phyloP scores from a whole-genome alignment of 2,888 invertebrate genomes.

The Hypercompe scribonia region DNA sequence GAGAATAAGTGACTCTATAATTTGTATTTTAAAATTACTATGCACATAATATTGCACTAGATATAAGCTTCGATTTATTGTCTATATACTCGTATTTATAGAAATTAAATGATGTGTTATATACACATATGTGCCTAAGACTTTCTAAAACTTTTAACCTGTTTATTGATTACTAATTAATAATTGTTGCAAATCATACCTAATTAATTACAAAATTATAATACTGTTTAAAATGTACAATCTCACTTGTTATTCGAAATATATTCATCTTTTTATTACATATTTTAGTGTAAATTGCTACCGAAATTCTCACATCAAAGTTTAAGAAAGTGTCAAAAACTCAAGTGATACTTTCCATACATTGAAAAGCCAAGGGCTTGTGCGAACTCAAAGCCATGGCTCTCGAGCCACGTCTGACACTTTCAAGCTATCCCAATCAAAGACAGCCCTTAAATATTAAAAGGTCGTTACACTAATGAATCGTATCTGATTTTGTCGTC shows the following conservation, averaged over 20 bases:
- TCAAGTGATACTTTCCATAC: constrained; percentile 55
- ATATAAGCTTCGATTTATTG: no score
- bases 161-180: no score
- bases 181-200: no score
- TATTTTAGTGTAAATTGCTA: constrained; percentile 8
- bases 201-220: no score
- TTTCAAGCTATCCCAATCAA: constrained; percentile 81
- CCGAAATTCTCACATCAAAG: constrained; percentile 41
- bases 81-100: no score
- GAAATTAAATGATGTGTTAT: not conserved
- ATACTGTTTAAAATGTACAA: not conserved
- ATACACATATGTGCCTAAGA: not conserved
- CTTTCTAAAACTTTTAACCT: not conserved
- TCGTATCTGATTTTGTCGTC: constrained; percentile 84
- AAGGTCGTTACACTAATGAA: constrained; percentile 86
- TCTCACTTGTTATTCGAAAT: not conserved
- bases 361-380: constrained; percentile 59
- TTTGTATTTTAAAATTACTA: no score
- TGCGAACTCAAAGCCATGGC: constrained; percentile 62
- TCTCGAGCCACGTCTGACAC: constrained; percentile 73
- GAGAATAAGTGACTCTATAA: no score
- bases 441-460: constrained; percentile 82
- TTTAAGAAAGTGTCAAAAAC: constrained; percentile 65
- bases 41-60: no score
- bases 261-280: constrained; percentile 6